A percentile compares a stretch with the other conserved stretches of the same genome.
Evolutionary conservation across 2,888 invertebrate species (phyloP).

Genomic region (Flexamia atlantica): DNA sequence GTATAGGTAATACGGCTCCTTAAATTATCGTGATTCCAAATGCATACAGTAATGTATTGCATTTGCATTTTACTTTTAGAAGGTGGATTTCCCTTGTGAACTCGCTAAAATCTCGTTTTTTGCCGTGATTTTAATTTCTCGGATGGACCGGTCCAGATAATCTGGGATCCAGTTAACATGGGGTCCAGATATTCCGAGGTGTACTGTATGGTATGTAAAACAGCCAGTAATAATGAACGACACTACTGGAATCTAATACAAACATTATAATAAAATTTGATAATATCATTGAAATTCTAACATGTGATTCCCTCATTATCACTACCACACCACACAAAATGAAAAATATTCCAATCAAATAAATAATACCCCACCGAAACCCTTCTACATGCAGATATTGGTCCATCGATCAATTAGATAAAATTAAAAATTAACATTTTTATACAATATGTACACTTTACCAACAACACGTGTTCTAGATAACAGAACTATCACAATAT

Average conservation of each 20-base stretch:
- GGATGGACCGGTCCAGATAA: no score
- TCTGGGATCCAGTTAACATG: no score
- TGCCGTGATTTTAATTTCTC: no score
- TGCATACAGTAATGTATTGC: no score
- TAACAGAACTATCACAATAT: conserved; percentile 37
- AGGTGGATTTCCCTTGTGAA: no score
- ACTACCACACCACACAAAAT: conserved; percentile 1
- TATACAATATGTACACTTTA: conserved; percentile 34
- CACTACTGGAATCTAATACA: conserved; percentile 38
- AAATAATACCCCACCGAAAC: conserved; percentile 4
- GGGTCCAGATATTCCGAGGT: no score
- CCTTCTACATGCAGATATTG: conserved; percentile 27
- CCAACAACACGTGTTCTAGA: conserved; percentile 29
- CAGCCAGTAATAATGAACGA: conserved; percentile 31
- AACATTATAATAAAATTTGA: neutral
- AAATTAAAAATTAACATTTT: conserved; percentile 20
- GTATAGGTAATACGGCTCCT: no score
- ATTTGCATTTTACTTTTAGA: no score
- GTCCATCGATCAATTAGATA: conserved; percentile 19
- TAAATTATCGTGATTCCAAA: no score
- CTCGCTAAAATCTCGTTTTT: no score
- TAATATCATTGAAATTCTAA: neutral
- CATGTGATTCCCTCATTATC: neutral
- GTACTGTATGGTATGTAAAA: no score
- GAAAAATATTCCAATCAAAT: neutral